Conservation (phyloP, 2,888 invertebrate species). For the Synanthedon tipuliformis region DNA sequence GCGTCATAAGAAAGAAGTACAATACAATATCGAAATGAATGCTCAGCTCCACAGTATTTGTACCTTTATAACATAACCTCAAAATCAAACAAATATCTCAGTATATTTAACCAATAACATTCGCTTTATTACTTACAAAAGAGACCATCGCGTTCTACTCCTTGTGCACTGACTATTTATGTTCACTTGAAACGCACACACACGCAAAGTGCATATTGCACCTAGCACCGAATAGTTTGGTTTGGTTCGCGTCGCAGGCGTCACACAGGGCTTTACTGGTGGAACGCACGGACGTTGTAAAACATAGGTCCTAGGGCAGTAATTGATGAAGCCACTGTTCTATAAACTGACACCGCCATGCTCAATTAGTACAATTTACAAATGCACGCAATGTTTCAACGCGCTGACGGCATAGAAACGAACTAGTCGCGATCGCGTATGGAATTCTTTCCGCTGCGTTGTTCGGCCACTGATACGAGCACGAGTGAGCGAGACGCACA, state of each 20-base stretch:
- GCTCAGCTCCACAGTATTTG: slow-evolving; percentile 7
- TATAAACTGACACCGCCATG: slow-evolving; percentile 55
- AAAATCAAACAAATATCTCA: slow-evolving; percentile 33
- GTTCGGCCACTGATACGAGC: slow-evolving; percentile 48
- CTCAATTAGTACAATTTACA: slow-evolving; percentile 67
- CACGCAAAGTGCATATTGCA: slow-evolving; percentile 52
- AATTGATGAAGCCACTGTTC: slow-evolving; percentile 55
- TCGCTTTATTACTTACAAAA: slow-evolving; percentile 46
- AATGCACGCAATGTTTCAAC: slow-evolving; percentile 47
- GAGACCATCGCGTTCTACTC: slow-evolving; percentile 51
- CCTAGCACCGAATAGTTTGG: slow-evolving; percentile 40
- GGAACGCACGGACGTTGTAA: slow-evolving; percentile 36
- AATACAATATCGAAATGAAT: not conserved
- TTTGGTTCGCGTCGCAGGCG: slow-evolving; percentile 27
- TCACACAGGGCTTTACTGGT: slow-evolving; percentile 40
- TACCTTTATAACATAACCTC: slow-evolving; percentile 50
- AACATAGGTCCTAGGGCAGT: slow-evolving; percentile 39
- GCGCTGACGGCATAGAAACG: slow-evolving; percentile 61
- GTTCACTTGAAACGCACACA: slow-evolving; percentile 56
- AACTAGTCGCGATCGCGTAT: slow-evolving; percentile 57
- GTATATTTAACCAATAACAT: slow-evolving; percentile 20
- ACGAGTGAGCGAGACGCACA: slow-evolving; percentile 11
- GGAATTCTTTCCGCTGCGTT: slow-evolving; percentile 53
- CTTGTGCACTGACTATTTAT: slow-evolving; percentile 60
- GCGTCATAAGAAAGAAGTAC: not conserved